Conservation (phyloP, 2,888 invertebrate species). For the Phytoseiulus persimilis region DNA sequence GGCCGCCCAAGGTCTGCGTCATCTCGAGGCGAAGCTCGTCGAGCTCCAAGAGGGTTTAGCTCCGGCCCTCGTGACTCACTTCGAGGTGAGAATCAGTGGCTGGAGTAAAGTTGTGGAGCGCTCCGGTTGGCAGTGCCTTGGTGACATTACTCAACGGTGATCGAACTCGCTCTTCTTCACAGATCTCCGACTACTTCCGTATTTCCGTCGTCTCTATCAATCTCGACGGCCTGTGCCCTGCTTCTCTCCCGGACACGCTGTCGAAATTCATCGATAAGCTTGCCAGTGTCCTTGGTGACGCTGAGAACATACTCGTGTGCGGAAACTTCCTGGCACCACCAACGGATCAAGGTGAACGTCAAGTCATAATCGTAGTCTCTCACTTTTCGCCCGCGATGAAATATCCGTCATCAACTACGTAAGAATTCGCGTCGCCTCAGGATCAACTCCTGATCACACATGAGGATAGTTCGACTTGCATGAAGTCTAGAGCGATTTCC, state of each 20-base stretch:
- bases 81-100: background rate
- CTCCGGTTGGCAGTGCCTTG: no score
- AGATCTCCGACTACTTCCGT: background rate
- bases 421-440: no score
- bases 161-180: background rate
- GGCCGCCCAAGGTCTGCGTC: conserved; percentile 13
- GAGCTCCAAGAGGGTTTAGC: background rate
- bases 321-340: conserved; percentile 50
- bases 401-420: background rate
- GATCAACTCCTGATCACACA: no score
- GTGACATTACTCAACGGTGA: no score
- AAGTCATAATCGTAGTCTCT: background rate
- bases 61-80: background rate
- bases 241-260: background rate
- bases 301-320: conserved; percentile 48
- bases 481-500: no score
- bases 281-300: background rate
- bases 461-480: no score
- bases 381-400: background rate
- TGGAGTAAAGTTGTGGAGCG: background rate
- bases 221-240: background rate
- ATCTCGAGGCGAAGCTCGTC: conserved; percentile 16
- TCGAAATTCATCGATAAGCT: background rate
- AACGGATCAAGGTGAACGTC: conserved; percentile 47
- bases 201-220: background rate